Evolutionary conservation across 2,113 vertebrate genomes (phyloP).

Genomic region (Trinectes maculatus): DNA sequence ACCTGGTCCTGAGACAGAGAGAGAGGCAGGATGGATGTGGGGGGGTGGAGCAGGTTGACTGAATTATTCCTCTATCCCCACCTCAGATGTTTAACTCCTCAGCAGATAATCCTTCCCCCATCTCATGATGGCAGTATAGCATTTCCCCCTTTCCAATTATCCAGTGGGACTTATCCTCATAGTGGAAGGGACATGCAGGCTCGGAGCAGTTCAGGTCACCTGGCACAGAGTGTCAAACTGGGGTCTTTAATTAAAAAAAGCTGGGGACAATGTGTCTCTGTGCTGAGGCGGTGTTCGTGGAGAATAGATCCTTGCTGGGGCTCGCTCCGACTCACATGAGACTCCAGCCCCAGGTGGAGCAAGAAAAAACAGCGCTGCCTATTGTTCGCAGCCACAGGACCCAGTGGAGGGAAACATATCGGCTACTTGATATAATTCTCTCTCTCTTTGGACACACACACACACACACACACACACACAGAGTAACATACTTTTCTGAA

Average conservation of each 20-base stretch:
- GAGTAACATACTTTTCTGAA: neutral
- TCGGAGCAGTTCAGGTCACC: constrained; percentile 62
- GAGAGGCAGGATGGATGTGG: constrained; percentile 10
- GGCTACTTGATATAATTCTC: constrained; percentile 61
- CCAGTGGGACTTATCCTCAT: constrained; percentile 64
- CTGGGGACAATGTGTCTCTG: constrained; percentile 70
- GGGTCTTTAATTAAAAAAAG: constrained; percentile 77
- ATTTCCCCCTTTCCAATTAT: constrained; percentile 79
- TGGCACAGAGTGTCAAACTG: constrained; percentile 57
- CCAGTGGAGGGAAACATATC: constrained; percentile 57
- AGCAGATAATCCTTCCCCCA: constrained; percentile 76
- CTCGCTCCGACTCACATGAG: constrained; percentile 70
- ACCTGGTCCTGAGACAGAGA: constrained; percentile 34
- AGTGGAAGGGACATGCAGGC: constrained; percentile 42
- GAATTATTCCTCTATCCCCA: constrained; percentile 70
- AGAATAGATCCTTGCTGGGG: constrained; percentile 72
- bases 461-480: neutral
- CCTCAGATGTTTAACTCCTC: constrained; percentile 50
- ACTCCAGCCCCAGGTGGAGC: constrained; percentile 61
- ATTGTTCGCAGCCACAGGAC: constrained; percentile 67
- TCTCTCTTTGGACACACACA: constrained; percentile 8
- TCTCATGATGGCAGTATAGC: constrained; percentile 74
- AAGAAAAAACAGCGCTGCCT: constrained; percentile 69
- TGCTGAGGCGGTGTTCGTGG: constrained; percentile 59
- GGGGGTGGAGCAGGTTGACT: constrained; percentile 55